Conservation (phyloP, 1,140 invertebrate genomes). For the Saccostrea cuccullata region DNA sequence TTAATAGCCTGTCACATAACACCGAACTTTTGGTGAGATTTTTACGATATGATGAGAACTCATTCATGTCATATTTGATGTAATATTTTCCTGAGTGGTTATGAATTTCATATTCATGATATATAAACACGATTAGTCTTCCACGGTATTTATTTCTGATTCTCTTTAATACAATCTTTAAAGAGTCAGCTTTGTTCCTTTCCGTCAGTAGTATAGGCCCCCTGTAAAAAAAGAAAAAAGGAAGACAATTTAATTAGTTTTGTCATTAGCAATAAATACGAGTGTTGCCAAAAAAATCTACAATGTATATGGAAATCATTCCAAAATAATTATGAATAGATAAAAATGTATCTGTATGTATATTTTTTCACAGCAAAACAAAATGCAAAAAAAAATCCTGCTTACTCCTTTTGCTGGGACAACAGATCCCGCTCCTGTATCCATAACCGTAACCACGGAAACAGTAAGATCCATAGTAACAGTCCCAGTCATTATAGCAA, state of each 20-base stretch:
- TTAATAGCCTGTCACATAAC: too few species aligned
- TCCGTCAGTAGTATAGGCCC: neutral
- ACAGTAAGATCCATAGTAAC: slow-evolving; percentile 28
- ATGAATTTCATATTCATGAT: neutral
- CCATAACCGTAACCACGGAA: slow-evolving; percentile 27
- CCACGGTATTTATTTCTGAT: neutral
- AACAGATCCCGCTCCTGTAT: neutral
- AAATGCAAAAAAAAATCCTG: neutral
- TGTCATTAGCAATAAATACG: too few species aligned
- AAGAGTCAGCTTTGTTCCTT: neutral
- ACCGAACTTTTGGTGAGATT: too few species aligned
- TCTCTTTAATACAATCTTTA: neutral
- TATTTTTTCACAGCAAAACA: neutral
- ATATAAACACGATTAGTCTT: neutral
- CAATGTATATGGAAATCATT: too few species aligned
- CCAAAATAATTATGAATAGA: too few species aligned
- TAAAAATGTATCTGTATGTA: too few species aligned
- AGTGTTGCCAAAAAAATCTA: too few species aligned
- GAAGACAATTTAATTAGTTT: neutral
- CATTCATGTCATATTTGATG: too few species aligned
- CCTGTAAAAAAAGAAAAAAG: neutral
- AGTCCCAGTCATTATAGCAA: slow-evolving; percentile 18
- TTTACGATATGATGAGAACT: too few species aligned
- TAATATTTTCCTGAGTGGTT: neutral
- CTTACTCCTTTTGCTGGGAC: neutral